Evolutionary conservation across 2,888 invertebrate species (phyloP), one percentile per base, ranked within the genome.

Genomic region (Argyresthia goedartella): DNA sequence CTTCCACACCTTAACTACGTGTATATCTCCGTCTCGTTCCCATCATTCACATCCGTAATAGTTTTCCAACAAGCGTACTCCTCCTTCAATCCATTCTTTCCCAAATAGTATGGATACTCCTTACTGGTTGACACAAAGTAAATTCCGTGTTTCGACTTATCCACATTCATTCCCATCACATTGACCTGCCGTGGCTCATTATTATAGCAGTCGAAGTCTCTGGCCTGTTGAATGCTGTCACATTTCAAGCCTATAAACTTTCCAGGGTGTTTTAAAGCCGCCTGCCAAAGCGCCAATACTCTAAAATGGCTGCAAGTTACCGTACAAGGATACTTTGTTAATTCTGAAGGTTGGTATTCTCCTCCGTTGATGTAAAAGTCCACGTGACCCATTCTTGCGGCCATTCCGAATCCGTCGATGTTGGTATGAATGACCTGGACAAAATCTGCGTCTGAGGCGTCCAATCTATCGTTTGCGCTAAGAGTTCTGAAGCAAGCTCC

Each of bases 371-470:
- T 65, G 55, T 81, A 86, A 16, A 81, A 69, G 52, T 86, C 84
- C 0, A 85, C 73, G 52, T 86, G 85, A 0, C 86, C 86, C 82
- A 85, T 81, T 0, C 61, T 66, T 0, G 71, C 58, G 0, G 84
- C 81, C 82, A 86, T 85, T 0, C 86, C 86, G 15, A 71, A 85
- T 0, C 77, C 85, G 49, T 86, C 86, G n/a, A 85, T 81, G 51
- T 85, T 86, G 0, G 84, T 84, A 51, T 86, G 85, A 6, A 86
- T 59, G 0, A 85, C 82, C 59, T 80, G 75, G 0, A 86, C 82
- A 42, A 81, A 85, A 53, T 82, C 81, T 0, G 84, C 84, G 49
- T 84, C 66, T 0, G 79, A 73, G 0, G 72, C 64, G 47, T 76
- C 71, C 0, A 86, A 62, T 47, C 85, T 63, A 0, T 81, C 73